These are phyloP conservation scores for Ennomos fuscantarius DNA, from an alignment of 2,888 invertebrate species.

Conservation along the genomic window DNA sequence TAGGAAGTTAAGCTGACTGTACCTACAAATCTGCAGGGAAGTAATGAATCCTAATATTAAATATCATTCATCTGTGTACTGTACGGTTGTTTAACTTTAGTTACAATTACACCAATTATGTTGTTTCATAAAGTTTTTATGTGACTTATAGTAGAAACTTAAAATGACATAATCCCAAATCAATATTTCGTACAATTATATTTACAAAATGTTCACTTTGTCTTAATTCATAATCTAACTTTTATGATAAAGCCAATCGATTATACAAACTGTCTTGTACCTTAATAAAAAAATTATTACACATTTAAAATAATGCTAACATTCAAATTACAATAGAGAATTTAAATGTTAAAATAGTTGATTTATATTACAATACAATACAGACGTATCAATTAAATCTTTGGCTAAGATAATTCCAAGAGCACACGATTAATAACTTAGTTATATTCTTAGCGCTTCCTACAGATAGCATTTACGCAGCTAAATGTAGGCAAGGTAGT, in stretches of 20 bases:
- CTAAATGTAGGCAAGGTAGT: slow-evolving; percentile 39
- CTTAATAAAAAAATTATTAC: background rate
- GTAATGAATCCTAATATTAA: too few relatives aligned
- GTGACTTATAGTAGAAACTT: too few relatives aligned
- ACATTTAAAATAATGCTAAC: slow-evolving; percentile 1
- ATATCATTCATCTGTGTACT: too few relatives aligned
- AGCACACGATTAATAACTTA: slow-evolving; percentile 46
- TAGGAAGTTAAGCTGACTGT: too few relatives aligned
- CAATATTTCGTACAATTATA: background rate
- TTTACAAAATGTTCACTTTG: background rate
- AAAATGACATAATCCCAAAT: too few relatives aligned
- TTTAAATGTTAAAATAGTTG: slow-evolving; percentile 1
- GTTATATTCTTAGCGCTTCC: slow-evolving; percentile 28
- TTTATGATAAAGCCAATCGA: slow-evolving; percentile 2
- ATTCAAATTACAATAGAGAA: background rate
- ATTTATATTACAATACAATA: slow-evolving; percentile 17
- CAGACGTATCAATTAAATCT: slow-evolving; percentile 45
- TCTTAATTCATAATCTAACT: background rate
- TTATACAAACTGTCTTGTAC: background rate
- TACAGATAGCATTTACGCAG: slow-evolving; percentile 31
- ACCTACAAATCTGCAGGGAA: too few relatives aligned
- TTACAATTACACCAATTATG: too few relatives aligned
- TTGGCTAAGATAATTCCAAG: slow-evolving; percentile 47
- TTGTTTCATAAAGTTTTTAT: too few relatives aligned
- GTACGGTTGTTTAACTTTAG: too few relatives aligned